Evolutionary conservation across 2,888 invertebrate species (phyloP), one percentile per base, ranked within the genome.

Genomic region (Microchrysa polita): DNA sequence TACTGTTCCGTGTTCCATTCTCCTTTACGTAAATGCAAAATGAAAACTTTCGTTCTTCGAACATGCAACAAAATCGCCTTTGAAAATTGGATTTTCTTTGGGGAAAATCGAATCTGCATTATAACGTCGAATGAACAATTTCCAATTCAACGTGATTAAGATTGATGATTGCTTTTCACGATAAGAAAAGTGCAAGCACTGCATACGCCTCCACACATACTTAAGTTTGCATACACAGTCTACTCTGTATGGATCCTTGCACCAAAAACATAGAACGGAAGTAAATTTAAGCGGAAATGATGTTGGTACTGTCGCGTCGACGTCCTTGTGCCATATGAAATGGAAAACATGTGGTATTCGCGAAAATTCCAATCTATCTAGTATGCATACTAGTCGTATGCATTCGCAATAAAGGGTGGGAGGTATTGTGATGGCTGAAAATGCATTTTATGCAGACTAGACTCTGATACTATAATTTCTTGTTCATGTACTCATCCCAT

Each of bases 71-170:
- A 55, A 55, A 5, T 16, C 18, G 18, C 18, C 18, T 10, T 20
- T 18, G 16, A 55, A n/a, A 55, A 55, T 55, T 55, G 55, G 18
- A 55, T 55, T 55, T 16, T 18, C 10, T 20, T 20, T n/a, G n/a
- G n/a, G 55, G 5, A 10, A 20, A 55, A 55, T 55, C 55, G 55
- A 55, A 55, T 55, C 10, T 55, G 55, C 55, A 55, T 55, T n/a
- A n/a, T n/a, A n/a, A n/a, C n/a, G n/a, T n/a, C n/a, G n/a, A n/a
- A n/a, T n/a, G n/a, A 16, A 16, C 14, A 20, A 10, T 55, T 55
- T 16, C 55, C 55, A 55, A 55, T 55, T 18, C 16, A 20, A n/a
- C 55, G 5, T 55, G 55, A 55, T 55, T 55, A 55, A 55, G 55
- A 55, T 20, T 55, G 55, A 55, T 18, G 55, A 55, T 55, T 55